Evolutionary conservation across 92 coral and sea anemone species (phyloP), one percentile per base, ranked within the genome.

Genomic region (Parazoanthus atlanticus): DNA sequence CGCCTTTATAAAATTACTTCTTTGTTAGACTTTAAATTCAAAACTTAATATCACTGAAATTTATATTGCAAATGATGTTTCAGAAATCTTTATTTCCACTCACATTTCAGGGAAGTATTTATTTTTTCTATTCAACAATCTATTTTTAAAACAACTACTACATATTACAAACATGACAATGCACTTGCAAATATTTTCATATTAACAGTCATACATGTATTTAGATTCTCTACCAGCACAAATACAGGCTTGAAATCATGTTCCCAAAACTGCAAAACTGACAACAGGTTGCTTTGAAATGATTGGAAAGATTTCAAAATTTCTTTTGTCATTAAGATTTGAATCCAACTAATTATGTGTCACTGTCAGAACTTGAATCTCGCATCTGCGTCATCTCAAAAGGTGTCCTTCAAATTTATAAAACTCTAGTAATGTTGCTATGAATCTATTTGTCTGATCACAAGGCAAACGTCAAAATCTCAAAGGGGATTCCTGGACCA

Each of bases 241-340:
- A 29, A 74, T 30, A 74, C 78, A 16, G 25, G 8, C 25, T 43
- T 43, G 12, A 40, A 40, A 40, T 40, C 43, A 40, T 40, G 43
- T 36, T 5, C 40, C 40, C 1, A 74, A 74, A 17, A 74, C 79
- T 33, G 79, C 38, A 34, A 34, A 34, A 3, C n/a, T n/a, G n/a
- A 15, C 78, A 74, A 74, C 41, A 74, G 78, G 78, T 74, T 74
- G 41, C 25, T 25, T 34, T 29, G 28, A 25, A 61, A 23, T 61
- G 26, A 23, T 61, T 75, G 25, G 12, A 19, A 75, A 36, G 34
- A 33, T 17, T 32, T 75, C 49, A 21, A 75, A 74, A 19, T 33
- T 75, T 75, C 79, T 21, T 75, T 74, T 75, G 79, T 75, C n/a
- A 75, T 75, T 31, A 32, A 73, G 38, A 73, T 73, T 36, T 75